These are phyloP conservation scores for Dicyrtoma fusca DNA, from an alignment of 2,888 invertebrate species.

Conservation along the genomic window DNA sequence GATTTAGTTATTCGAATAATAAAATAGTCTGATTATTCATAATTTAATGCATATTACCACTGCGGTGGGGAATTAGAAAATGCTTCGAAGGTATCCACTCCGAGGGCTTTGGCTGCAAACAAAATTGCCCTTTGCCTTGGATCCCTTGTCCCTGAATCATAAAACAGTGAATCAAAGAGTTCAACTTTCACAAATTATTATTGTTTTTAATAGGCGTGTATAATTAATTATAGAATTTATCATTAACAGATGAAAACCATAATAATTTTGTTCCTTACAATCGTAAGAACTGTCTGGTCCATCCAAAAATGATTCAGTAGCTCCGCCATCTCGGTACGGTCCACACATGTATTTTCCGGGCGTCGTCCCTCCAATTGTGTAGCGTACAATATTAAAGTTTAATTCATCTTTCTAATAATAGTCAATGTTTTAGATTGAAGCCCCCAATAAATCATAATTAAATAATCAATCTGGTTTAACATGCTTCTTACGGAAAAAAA, in stretches of 20 bases:
- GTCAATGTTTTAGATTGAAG: not conserved
- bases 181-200: not conserved
- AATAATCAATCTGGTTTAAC: not conserved
- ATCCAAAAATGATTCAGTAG: conserved; percentile 48
- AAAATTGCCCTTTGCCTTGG: conserved; percentile 44
- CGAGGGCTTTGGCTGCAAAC: conserved; percentile 39
- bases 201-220: too few species aligned
- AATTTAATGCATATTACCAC: conserved; percentile 45
- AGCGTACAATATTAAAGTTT: conserved; percentile 53
- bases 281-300: conserved; percentile 42
- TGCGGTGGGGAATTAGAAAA: conserved; percentile 55
- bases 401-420: conserved; percentile 45
- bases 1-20: too few species aligned
- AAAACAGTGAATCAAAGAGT: not conserved
- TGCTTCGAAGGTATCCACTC: conserved; percentile 52
- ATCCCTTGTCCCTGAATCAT: conserved; percentile 47
- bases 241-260: too few species aligned
- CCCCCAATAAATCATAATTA: not conserved
- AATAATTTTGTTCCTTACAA: conserved; percentile 41
- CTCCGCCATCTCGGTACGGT: conserved; percentile 46
- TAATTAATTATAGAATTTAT: too few species aligned
- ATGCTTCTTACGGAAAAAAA: conserved; percentile 51
- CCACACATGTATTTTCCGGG: conserved; percentile 46
- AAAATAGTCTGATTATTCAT: not conserved
- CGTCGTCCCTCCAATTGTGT: conserved; percentile 54